A percentile compares a stretch with the other conserved stretches of the same genome.
phyloP scores from a whole-genome alignment of 2,797 vertebrate genomes.

The Dicrostonyx torquatus region DNA sequence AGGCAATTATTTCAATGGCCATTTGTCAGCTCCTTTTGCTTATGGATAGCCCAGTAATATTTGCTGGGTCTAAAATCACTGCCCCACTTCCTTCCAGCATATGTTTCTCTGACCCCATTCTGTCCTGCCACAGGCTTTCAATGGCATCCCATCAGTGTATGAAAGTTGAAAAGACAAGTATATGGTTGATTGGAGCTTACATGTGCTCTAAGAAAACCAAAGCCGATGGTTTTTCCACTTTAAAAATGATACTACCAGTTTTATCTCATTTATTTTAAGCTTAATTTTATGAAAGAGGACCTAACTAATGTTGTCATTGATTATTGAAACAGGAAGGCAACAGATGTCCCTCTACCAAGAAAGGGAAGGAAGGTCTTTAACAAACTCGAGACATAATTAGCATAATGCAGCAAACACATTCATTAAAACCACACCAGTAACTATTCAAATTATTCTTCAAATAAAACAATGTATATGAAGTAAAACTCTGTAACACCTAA shows the following conservation, averaged over 20 bases:
- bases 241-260: constrained; percentile 20
- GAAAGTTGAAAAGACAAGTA: constrained; percentile 47
- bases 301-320: background rate
- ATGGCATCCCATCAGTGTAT: background rate
- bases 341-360: background rate
- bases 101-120: constrained; percentile 56
- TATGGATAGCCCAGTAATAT: background rate
- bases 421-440: background rate
- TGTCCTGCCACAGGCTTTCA: constrained; percentile 33
- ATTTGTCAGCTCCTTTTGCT: constrained; percentile 47
- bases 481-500: background rate
- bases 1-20: constrained; percentile 57
- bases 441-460: background rate
- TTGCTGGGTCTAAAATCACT: background rate
- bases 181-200: constrained; percentile 12
- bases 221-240: background rate
- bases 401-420: background rate
- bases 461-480: background rate
- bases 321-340: constrained; percentile 34
- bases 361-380: background rate
- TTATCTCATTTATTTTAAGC: background rate
- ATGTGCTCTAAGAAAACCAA: constrained; percentile 1
- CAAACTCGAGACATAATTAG: background rate
- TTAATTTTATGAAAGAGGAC: constrained; percentile 24
- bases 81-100: background rate